Conservation (phyloP, 2,113 vertebrate species). For the Sardina pilchardus region DNA sequence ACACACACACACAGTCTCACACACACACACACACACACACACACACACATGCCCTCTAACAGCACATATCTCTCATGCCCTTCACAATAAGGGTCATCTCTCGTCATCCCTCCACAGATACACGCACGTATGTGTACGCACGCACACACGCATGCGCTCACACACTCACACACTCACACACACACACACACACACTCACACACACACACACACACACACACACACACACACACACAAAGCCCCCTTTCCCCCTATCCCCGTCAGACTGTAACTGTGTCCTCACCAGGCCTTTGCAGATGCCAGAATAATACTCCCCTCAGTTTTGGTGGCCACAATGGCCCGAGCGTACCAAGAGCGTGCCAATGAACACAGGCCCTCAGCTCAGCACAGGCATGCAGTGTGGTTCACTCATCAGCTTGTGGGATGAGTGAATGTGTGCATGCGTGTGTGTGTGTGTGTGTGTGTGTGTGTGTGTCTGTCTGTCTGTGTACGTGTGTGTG, state of each 20-base stretch:
- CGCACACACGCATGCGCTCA: background rate
- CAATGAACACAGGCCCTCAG: background rate
- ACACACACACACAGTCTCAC: too few species aligned
- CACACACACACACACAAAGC: too few species aligned
- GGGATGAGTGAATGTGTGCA: background rate
- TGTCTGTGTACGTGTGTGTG: background rate
- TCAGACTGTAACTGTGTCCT: background rate
- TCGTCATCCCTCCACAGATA: background rate
- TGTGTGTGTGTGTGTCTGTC: background rate
- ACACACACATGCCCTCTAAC: background rate
- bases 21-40: too few species aligned
- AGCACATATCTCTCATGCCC: background rate
- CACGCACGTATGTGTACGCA: background rate
- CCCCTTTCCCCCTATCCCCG: too few species aligned
- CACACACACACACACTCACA: too few species aligned
- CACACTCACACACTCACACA: background rate
- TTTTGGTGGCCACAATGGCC: conserved; percentile 23
- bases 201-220: too few species aligned
- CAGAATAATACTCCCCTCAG: background rate
- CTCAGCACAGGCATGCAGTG: background rate
- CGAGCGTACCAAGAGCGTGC: background rate
- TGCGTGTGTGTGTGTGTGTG: background rate
- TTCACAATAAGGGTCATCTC: conserved; percentile 6
- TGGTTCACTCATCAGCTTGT: background rate
- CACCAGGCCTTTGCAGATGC: background rate